A percentile compares a stretch with the other conserved stretches of the same genome.
These are phyloP conservation scores for Tethya wilhelma DNA, from an alignment of 37 sponge, comb jelly and placozoan species.

Conservation along the genomic window DNA sequence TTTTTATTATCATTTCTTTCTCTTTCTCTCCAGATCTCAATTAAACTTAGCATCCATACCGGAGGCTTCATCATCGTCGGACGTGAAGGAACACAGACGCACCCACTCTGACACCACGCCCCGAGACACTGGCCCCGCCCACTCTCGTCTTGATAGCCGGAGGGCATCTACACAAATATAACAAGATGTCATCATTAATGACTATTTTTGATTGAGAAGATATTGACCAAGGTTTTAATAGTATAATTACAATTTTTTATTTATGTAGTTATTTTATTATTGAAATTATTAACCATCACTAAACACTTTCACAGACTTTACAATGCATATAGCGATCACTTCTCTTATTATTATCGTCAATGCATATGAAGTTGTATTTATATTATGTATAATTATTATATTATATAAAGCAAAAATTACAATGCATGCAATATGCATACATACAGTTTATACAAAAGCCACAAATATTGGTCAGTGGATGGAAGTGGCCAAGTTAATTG, in stretches of 20 bases:
- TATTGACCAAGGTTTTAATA: neutral
- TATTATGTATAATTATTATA: no score
- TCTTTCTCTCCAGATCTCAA: constrained; percentile 16
- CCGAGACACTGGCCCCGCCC: no score
- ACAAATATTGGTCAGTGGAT: no score
- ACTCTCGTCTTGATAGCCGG: no score
- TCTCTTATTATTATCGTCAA: no score
- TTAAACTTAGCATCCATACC: constrained; percentile 17
- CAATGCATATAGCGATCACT: neutral
- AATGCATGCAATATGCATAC: neutral
- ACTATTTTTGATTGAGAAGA: neutral
- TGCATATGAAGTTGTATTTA: no score
- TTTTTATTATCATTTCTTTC: no score
- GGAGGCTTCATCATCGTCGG: no score
- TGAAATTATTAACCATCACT: no score
- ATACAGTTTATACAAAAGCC: neutral
- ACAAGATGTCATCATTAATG: neutral
- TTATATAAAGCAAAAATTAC: neutral
- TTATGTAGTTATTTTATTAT: neutral
- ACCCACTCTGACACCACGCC: neutral
- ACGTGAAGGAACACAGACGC: neutral
- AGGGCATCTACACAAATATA: no score
- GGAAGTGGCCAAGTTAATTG: no score
- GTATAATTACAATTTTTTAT: neutral
- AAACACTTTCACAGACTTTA: neutral